Percentiles rank a stretch among this genome's conserved stretches.
These are phyloP conservation scores for Turritopsis rubra DNA, from an alignment of 30 jellyfish, hydroid and myxozoan species.

Conservation along the genomic window DNA sequence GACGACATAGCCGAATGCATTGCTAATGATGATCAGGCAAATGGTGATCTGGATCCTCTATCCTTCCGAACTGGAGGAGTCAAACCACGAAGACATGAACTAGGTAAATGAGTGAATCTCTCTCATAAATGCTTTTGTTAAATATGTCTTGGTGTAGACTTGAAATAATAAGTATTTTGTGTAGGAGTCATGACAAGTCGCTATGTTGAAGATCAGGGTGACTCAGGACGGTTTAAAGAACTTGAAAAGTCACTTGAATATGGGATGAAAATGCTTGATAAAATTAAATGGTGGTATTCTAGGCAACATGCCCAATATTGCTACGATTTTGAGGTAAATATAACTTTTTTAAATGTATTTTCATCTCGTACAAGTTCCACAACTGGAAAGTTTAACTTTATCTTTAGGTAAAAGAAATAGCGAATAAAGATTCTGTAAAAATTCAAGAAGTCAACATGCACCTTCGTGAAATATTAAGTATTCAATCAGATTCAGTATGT, in stretches of 20 bases:
- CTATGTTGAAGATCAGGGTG: background rate
- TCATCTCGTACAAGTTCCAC: too few species aligned
- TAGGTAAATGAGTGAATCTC: too few species aligned
- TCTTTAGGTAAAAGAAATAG: background rate
- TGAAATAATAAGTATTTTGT: too few species aligned
- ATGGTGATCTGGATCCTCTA: background rate
- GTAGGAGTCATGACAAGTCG: background rate
- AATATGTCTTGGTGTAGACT: too few species aligned
- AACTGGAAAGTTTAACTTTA: background rate
- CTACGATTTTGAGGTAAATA: background rate
- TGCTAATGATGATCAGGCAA: background rate
- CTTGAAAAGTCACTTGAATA: background rate
- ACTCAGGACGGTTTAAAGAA: background rate
- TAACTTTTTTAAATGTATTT: too few species aligned
- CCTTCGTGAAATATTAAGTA: background rate
- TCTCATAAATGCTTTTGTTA: too few species aligned
- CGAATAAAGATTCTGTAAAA: background rate
- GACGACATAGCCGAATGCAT: background rate
- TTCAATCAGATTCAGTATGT: background rate
- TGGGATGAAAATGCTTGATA: constrained; percentile 3
- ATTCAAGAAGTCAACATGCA: background rate
- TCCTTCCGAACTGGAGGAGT: background rate
- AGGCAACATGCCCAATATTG: background rate
- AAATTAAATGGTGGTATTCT: background rate
- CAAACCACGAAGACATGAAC: background rate